A percentile compares a stretch with the other conserved stretches of the same genome.
Conservation (phyloP, 2,797 vertebrate genomes). For the Simalia tracyae region DNA sequence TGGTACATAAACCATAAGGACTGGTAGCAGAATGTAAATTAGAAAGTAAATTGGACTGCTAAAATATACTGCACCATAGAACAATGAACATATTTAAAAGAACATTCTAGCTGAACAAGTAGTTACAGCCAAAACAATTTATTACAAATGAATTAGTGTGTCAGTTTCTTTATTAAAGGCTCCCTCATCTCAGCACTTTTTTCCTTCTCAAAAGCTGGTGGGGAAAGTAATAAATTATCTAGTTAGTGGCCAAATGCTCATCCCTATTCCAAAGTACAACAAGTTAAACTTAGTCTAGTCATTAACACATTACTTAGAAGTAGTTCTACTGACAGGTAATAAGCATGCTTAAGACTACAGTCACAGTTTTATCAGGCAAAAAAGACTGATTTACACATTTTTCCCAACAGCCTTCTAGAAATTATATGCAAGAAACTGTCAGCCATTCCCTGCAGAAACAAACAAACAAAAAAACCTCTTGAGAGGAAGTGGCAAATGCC, state of each 20-base stretch:
- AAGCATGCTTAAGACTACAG: background rate
- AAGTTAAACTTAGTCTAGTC: background rate
- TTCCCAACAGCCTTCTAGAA: background rate
- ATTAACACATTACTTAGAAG: background rate
- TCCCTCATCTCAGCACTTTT: background rate
- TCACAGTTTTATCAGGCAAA: background rate
- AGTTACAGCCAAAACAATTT: constrained; percentile 19
- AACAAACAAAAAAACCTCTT: background rate
- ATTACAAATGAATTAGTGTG: background rate
- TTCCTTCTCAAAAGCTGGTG: background rate
- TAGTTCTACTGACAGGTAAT: background rate
- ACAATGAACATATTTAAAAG: constrained; percentile 1
- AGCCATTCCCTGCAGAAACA: background rate
- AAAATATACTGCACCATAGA: background rate
- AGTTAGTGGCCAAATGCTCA: background rate
- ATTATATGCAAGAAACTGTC: background rate
- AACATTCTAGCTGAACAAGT: constrained; percentile 9
- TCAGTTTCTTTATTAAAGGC: background rate
- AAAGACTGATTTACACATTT: background rate
- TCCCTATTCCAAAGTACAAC: background rate
- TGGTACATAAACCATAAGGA: constrained; percentile 2
- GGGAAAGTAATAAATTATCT: background rate
- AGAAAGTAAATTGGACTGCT: background rate
- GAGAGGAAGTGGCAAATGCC: background rate
- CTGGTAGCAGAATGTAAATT: constrained; percentile 1